Evolutionary conservation across 2,797 vertebrate species (phyloP), one percentile per base, ranked within the genome.

Genomic region (Hozukius guyotensis): DNA sequence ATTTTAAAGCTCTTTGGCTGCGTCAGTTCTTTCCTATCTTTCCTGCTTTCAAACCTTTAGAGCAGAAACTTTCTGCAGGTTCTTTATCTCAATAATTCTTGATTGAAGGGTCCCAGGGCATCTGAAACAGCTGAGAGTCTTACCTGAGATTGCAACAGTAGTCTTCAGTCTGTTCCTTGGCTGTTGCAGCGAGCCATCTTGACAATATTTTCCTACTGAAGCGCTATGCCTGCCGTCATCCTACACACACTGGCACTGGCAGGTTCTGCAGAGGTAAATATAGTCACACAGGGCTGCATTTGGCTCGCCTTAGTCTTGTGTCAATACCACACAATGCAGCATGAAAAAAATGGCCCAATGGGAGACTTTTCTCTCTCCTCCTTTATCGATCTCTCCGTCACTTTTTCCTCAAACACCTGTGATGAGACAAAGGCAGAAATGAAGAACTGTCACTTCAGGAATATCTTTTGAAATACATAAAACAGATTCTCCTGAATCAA

Each of bases 241-340:
- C 89, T 82, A 81, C 91, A 91, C 87, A 82, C 73, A 24, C 72
- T 74, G 80, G 75, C 57, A 69, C 72, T 73, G 79, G 77, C 87
- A 88, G 79, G 60, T 82, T 77, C 67, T 82, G 81, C 88, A 78
- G 72, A 11, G 74, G 75, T 91, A 91, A 91, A 93, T 89, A 91
- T 92, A 91, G 89, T 85, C 10, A 18, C 56, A 75, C 60, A 46
- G 78, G 13, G 67, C 80, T 88, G 83, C 67, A 81, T 89, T 82
- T 82, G 81, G 80, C 78, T 87, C 6, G 34, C 25, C 68, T 87
- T 64, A 71, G 87, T 81, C 79, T 85, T 72, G 71, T 80, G 82
- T 87, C 83, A 87, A 68, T 89, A 82, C 87, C 80, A 84, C 88
- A 88, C 74, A 82, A 69, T 71, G 38, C 32, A 67, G 46, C 52